These are phyloP conservation scores for Tetragnatha montana DNA, from an alignment of 2,888 invertebrate species.

Conservation along the genomic window DNA sequence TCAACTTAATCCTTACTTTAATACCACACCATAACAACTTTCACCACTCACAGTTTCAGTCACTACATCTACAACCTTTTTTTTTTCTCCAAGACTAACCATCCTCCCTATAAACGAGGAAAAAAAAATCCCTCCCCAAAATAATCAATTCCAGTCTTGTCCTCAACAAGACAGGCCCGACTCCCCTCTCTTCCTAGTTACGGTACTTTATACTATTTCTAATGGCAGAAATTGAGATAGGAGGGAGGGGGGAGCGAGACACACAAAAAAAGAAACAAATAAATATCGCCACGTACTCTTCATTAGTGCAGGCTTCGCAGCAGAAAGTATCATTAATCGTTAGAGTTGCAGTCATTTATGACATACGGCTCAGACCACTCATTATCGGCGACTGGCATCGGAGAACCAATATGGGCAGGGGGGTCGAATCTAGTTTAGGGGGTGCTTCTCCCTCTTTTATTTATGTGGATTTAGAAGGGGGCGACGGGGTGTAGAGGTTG, in stretches of 20 bases:
- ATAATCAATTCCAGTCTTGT: neutral
- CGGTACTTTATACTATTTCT: constrained; percentile 40
- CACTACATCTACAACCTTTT: too few species aligned
- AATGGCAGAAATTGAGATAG: constrained; percentile 21
- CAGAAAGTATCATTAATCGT: constrained; percentile 68
- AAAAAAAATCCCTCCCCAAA: neutral
- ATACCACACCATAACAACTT: too few species aligned
- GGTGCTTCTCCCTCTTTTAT: constrained; percentile 58
- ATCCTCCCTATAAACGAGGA: too few species aligned
- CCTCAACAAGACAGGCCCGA: neutral
- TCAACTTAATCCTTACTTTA: too few species aligned
- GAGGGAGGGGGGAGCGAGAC: constrained; percentile 17
- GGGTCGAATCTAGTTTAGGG: constrained; percentile 51
- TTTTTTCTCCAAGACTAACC: too few species aligned
- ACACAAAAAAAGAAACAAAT: constrained; percentile 50
- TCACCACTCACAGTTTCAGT: too few species aligned
- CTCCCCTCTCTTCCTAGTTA: neutral
- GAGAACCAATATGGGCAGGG: constrained; percentile 49
- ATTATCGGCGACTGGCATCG: constrained; percentile 60
- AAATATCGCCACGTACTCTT: constrained; percentile 67
- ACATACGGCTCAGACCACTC: constrained; percentile 62
- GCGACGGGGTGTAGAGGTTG: constrained; percentile 12
- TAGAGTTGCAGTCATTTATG: constrained; percentile 70
- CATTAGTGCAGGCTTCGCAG: constrained; percentile 61
- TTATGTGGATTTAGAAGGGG: constrained; percentile 58